These are phyloP conservation scores for Carabus problematicus DNA, from an alignment of 2,888 invertebrate genomes.

Conservation along the genomic window DNA sequence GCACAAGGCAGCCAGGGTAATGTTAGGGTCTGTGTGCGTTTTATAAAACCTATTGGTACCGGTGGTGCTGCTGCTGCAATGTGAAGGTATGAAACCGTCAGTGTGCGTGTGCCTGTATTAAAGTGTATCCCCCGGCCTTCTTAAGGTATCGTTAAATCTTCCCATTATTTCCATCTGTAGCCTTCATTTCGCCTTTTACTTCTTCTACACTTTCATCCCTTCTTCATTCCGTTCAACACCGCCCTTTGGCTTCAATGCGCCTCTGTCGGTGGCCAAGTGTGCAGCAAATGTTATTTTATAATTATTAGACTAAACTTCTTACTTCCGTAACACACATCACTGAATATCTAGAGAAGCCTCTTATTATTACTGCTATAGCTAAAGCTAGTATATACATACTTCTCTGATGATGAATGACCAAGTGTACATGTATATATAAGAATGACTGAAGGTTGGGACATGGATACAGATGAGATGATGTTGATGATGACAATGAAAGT, in stretches of 20 bases:
- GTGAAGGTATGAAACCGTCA: conserved; percentile 52
- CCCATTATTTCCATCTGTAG: conserved; percentile 61
- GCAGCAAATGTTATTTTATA: no score
- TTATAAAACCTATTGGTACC: conserved; percentile 54
- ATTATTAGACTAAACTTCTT: no score
- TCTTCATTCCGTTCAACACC: no score
- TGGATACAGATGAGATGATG: conserved; percentile 12
- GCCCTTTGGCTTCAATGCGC: no score
- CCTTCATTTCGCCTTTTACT: conserved; percentile 56
- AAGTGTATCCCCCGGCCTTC: conserved; percentile 46
- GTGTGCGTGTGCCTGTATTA: conserved; percentile 47
- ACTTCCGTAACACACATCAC: no score
- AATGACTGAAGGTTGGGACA: not conserved
- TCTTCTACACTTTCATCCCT: conserved; percentile 50
- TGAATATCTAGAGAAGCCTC: no score
- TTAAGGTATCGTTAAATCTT: conserved; percentile 58
- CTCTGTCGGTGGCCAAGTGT: no score
- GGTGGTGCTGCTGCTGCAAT: conserved; percentile 48
- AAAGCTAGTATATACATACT: no score
- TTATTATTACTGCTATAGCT: no score
- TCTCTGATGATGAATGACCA: not conserved
- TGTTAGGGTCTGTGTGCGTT: conserved; percentile 45
- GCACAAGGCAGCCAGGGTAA: not conserved
- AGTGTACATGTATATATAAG: not conserved
- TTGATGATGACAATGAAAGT: conserved; percentile 39